Percentiles rank a stretch among this genome's conserved stretches.
Evolutionary conservation across 1,140 invertebrate genomes (phyloP).

Genomic region (Neodiprion pinetum): DNA sequence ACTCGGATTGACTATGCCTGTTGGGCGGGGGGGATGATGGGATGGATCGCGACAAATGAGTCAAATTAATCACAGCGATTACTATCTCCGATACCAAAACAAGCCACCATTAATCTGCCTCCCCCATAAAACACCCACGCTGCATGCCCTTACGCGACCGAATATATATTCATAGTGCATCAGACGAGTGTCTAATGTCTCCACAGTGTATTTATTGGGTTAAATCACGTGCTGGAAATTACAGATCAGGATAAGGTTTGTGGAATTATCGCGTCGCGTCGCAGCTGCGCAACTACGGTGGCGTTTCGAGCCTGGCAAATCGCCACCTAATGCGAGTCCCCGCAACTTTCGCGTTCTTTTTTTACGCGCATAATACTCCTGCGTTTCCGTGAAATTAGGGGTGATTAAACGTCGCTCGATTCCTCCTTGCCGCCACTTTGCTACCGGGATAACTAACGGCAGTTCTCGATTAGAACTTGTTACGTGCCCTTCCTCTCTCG

Average conservation of each 20-base stretch:
- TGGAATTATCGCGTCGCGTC: neutral
- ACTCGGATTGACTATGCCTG: constrained; percentile 25
- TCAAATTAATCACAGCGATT: constrained; percentile 45
- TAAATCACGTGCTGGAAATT: no score
- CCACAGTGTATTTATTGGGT: no score
- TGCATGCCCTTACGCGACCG: neutral
- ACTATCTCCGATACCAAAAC: constrained; percentile 38
- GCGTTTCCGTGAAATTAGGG: neutral
- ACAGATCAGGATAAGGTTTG: no score
- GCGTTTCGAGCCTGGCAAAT: no score
- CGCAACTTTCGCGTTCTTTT: no score
- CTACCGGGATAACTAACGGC: neutral
- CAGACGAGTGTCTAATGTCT: no score
- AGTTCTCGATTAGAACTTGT: constrained; percentile 5
- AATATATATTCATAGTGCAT: neutral
- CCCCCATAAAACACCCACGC: neutral
- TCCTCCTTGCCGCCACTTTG: neutral
- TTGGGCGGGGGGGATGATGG: constrained; percentile 28
- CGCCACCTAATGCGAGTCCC: no score
- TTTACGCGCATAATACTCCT: neutral
- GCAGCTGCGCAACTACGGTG: no score
- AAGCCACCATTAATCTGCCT: constrained; percentile 34
- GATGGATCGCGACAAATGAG: constrained; percentile 35
- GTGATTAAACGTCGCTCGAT: neutral
- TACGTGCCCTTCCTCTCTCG: neutral